Evolutionary conservation across 2,888 invertebrate species (phyloP), one percentile per base, ranked within the genome.

Genomic region (Horisme vitalbata): DNA sequence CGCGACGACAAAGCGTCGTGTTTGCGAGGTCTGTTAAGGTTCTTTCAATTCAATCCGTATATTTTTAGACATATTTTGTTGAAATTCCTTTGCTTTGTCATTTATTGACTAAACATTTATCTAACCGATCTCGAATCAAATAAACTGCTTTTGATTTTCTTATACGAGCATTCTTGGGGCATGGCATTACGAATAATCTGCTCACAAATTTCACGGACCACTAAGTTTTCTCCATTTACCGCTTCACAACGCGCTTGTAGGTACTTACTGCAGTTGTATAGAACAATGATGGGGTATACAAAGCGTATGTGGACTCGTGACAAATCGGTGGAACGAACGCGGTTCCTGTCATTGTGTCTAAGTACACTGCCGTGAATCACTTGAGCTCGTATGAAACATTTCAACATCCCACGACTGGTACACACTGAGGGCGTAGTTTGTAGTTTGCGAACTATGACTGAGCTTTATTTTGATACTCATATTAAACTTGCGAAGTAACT

Each of bases 301-400:
- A 65, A 63, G 63, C 65, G 63, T 15, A 71, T 68, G 68, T 61
- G 61, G 62, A 57, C 59, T 51, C 51, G 55, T 56, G 49, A 56
- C 80, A 77, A 79, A 79, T 80, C 56, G 65, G 60, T 61, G 79
- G 71, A 79, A 80, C 78, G 70, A 65, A 72, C 64, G 53, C 68
- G 63, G 79, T 84, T 84, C 85, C 84, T 83, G 77, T 67, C 75
- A 82, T 85, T 84, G 85, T 83, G 82, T 83, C 59, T 75, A 62
- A 30, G 30, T 26, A 31, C 12, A 38, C 67, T 71, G 69, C 73
- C 67, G 67, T 73, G 71, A 75, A 76, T 68, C 64, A 67, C 65
- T 65, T 61, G 60, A 59, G 56, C 68, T 68, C 55, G 58, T 65
- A 60, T 58, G 65, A 62, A 67, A 65, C 56, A 54, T 45, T 52